Percentiles rank a stretch among this genome's conserved stretches.
Evolutionary conservation across 2,888 invertebrate genomes (phyloP).

Genomic region (Linyphia triangularis): DNA sequence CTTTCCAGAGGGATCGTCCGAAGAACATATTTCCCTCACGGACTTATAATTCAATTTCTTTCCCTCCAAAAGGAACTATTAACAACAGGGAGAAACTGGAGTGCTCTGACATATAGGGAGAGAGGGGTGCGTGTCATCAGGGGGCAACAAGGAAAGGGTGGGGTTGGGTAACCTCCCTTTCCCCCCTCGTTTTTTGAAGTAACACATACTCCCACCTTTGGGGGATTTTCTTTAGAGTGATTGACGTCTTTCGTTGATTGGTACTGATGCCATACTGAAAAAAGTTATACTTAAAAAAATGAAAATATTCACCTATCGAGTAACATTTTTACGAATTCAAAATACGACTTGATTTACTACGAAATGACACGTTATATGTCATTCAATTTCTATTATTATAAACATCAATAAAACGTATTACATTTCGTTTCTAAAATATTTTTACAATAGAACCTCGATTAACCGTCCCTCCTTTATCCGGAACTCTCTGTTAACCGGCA

Average conservation of each 20-base stretch:
- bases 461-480: too few relatives aligned
- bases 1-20: not conserved
- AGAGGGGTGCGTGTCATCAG: slow-evolving; percentile 13
- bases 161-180: not conserved
- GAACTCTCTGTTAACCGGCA: too few relatives aligned
- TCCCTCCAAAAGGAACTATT: not conserved
- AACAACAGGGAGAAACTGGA: not conserved
- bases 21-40: slow-evolving; percentile 5
- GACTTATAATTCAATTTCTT: slow-evolving; percentile 38
- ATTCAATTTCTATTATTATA: too few relatives aligned
- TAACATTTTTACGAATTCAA: too few relatives aligned
- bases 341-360: too few relatives aligned
- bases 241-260: not conserved
- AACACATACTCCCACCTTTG: not conserved
- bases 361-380: too few relatives aligned
- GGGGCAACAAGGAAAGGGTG: slow-evolving; percentile 56
- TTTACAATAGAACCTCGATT: too few relatives aligned
- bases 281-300: too few relatives aligned
- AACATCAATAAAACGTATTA: too few relatives aligned
- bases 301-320: too few relatives aligned
- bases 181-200: not conserved
- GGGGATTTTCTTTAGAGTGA: not conserved
- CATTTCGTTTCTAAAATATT: too few relatives aligned
- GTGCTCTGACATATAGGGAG: slow-evolving; percentile 8
- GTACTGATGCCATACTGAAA: too few relatives aligned